Evolutionary conservation across 37 sponge, comb jelly and placozoan genomes (phyloP), one percentile per base, ranked within the genome.

Genomic region (Sycon ciliatum): DNA sequence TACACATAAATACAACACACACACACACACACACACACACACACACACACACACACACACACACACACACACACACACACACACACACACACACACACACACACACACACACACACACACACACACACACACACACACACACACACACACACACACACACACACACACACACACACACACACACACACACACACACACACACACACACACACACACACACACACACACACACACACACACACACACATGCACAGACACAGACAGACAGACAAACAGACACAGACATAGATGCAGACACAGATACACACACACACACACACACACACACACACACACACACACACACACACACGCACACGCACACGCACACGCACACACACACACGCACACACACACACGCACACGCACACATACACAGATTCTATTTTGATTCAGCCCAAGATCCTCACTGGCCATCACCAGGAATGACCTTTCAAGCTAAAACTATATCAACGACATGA

Each of bases 41-140:
- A 56, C 62, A n/a, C 32, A 28, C 11, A 42, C 49, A 42, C 49
- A 42, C 49, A 42, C 49, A 42, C 49, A 42, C 49, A 42, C 49
- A 42, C 49, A 31, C 31, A 64, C 32, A 7, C 32, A 29, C 65
- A 4, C 32, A 4, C 3, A 64, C 65, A 64, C 65, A 64, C 65
- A 6, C 65, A 32, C 76, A 64, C 65, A 55, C 24, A 55, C 56
- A 27, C 24, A 1, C 56, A 4, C 3, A 55, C 56, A 4, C 22
- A 1, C 2, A 27, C 3, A 55, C 56, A 4, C 1, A 26, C 22
- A 39, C 38, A 1, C 56, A 81, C 82, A 34, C 4, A n/a, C 38
- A 38, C 30, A 4, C 33, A 56, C 32, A 33, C 5, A n/a, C 84
- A 60, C 34, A 79, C 84, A 54, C 57, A 69, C 61, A 79, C 84